phyloP scores from a whole-genome alignment of 37 sponge, comb jelly and placozoan genomes.

The Halisarca cf. caerulea region DNA sequence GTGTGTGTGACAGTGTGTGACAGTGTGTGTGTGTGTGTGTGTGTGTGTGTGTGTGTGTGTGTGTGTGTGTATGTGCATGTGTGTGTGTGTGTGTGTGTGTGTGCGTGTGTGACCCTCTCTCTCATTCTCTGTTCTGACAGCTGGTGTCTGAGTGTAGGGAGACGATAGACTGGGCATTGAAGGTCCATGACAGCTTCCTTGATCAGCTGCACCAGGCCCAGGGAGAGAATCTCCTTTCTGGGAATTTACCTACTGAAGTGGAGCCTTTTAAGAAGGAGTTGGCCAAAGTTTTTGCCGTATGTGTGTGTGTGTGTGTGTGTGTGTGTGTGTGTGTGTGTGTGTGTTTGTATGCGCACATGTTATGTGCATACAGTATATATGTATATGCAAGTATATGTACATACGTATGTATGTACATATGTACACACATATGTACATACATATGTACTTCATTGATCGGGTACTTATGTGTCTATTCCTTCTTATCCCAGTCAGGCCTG shows the following conservation, averaged over 20 bases:
- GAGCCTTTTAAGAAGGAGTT: conserved; percentile 62
- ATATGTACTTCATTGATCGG: too few relatives aligned
- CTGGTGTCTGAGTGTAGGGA: conserved; percentile 63
- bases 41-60: too few relatives aligned
- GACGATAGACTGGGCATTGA: conserved; percentile 52
- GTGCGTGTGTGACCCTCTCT: too few relatives aligned
- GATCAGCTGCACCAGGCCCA: conserved; percentile 27
- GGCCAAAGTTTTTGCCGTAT: conserved; percentile 33
- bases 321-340: not conserved
- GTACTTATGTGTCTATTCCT: too few relatives aligned
- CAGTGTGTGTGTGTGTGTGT: not conserved
- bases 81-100: too few relatives aligned
- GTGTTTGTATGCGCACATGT: not conserved
- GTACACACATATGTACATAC: not conserved
- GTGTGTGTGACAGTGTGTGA: not conserved
- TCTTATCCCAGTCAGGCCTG: too few relatives aligned
- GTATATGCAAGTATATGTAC: not conserved
- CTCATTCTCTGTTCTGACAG: conserved; percentile 30
- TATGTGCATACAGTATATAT: not conserved
- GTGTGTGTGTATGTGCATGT: too few relatives aligned
- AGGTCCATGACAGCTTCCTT: conserved; percentile 35
- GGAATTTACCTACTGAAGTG: conserved; percentile 23
- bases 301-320: not conserved
- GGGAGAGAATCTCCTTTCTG: conserved; percentile 3
- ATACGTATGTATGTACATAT: not conserved